Conservation (phyloP, 2,888 invertebrate species). For the Philaethria dido region DNA sequence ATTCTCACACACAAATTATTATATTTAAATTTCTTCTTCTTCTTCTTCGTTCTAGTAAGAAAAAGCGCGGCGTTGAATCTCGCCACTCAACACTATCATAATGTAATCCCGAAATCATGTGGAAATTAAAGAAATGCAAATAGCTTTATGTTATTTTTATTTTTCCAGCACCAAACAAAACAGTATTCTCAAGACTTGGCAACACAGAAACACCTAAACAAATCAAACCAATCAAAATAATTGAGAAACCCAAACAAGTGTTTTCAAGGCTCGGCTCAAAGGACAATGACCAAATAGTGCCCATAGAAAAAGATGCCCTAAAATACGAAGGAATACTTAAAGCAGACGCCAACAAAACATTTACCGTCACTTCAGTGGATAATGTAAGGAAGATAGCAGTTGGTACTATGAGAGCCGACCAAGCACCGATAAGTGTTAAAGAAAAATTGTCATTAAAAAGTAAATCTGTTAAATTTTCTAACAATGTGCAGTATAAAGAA, state of each 20-base stretch:
- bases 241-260: constrained; percentile 64
- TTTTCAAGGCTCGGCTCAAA: constrained; percentile 72
- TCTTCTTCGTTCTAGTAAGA: too few relatives aligned
- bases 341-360: constrained; percentile 58
- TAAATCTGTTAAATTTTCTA: constrained; percentile 78
- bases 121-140: too few relatives aligned
- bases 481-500: constrained; percentile 73
- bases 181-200: constrained; percentile 76
- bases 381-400: constrained; percentile 66
- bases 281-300: constrained; percentile 50
- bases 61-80: too few relatives aligned
- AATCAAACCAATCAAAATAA: constrained; percentile 20
- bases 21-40: too few relatives aligned
- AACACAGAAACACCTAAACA: constrained; percentile 53
- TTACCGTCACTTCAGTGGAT: constrained; percentile 64
- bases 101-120: too few relatives aligned
- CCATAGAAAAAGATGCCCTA: constrained; percentile 68
- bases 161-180: constrained; percentile 52
- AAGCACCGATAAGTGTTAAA: constrained; percentile 69
- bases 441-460: constrained; percentile 68
- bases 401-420: constrained; percentile 77
- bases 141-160: constrained; percentile 6
- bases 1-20: too few relatives aligned
- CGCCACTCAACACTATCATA: too few relatives aligned
- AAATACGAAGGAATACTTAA: constrained; percentile 79